Evolutionary conservation across 2,113 vertebrate species (phyloP).

Genomic region (Leptosomus discolor): DNA sequence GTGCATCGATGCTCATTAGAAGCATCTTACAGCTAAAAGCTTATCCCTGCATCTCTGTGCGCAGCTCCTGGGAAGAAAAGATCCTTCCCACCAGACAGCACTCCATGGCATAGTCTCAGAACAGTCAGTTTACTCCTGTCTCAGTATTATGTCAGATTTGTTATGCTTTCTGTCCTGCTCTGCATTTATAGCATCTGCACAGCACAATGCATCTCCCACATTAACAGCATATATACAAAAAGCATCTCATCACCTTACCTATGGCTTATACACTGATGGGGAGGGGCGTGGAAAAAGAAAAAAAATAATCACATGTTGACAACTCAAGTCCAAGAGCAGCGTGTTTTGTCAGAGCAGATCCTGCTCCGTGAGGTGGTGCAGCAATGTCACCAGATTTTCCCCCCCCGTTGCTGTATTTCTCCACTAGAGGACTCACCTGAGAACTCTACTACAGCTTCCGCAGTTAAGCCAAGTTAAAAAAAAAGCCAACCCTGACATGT

Average conservation of each 20-base stretch:
- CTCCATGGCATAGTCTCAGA: background rate
- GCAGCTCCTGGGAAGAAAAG: background rate
- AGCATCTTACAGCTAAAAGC: background rate
- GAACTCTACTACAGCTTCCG: conserved; percentile 40
- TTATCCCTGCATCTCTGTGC: background rate
- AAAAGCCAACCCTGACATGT: conserved; percentile 21
- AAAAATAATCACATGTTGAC: background rate
- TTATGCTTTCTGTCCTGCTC: background rate
- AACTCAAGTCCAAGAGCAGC: background rate
- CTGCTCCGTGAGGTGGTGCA: background rate
- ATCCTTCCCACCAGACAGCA: background rate
- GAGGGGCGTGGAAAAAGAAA: background rate
- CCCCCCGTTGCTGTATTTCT: background rate
- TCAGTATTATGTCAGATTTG: background rate
- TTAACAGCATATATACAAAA: background rate
- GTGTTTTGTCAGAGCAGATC: background rate
- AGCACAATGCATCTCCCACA: background rate
- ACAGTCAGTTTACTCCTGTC: background rate
- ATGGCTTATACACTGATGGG: background rate
- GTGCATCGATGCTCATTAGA: background rate
- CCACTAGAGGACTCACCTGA: conserved; percentile 64
- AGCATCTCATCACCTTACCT: background rate
- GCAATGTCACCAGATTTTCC: background rate
- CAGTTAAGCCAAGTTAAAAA: conserved; percentile 27
- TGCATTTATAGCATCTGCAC: background rate